Conservation (phyloP, 2,797 vertebrate genomes). For the Ptychobarbus kaznakovi region DNA sequence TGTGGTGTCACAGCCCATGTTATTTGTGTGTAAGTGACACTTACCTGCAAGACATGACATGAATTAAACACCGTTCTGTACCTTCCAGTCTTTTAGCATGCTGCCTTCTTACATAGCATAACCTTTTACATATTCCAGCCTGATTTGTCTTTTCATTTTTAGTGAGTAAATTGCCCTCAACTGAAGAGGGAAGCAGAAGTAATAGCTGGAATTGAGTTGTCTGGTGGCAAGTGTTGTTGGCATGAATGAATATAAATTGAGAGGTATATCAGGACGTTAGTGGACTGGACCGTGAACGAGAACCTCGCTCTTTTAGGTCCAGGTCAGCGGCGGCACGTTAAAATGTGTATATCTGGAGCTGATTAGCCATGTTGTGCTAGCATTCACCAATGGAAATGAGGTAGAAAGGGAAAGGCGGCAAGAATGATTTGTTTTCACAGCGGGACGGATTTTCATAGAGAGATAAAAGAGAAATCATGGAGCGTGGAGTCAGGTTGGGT, state of each 20-base stretch:
- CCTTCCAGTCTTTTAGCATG: conserved; percentile 45
- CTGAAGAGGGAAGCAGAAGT: conserved; percentile 39
- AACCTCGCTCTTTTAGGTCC: conserved; percentile 22
- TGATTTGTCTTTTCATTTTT: conserved; percentile 30
- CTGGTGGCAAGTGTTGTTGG: conserved; percentile 27
- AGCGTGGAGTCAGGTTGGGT: conserved; percentile 52
- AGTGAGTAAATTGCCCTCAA: conserved; percentile 30
- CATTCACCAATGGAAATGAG: conserved; percentile 30
- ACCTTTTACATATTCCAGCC: conserved; percentile 57
- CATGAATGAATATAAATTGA: conserved; percentile 38
- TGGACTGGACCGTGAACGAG: conserved; percentile 21
- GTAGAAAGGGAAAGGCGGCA: conserved; percentile 34
- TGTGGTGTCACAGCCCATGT: conserved; percentile 67
- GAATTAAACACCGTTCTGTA: conserved; percentile 62
- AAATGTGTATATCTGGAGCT: conserved; percentile 50
- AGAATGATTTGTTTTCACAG: conserved; percentile 67
- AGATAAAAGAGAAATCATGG: conserved; percentile 59
- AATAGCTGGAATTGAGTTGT: conserved; percentile 40
- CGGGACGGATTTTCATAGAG: conserved; percentile 49
- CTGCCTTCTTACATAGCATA: conserved; percentile 21
- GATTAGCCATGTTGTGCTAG: conserved; percentile 51
- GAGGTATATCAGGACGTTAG: conserved; percentile 23
- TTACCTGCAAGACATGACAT: conserved; percentile 66
- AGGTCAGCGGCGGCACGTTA: conserved; percentile 47
- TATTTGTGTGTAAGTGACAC: conserved; percentile 74